Percentiles rank a stretch among this genome's conserved stretches.
Conservation (phyloP, 1,140 invertebrate species). For the Xylocopa sonorina region DNA sequence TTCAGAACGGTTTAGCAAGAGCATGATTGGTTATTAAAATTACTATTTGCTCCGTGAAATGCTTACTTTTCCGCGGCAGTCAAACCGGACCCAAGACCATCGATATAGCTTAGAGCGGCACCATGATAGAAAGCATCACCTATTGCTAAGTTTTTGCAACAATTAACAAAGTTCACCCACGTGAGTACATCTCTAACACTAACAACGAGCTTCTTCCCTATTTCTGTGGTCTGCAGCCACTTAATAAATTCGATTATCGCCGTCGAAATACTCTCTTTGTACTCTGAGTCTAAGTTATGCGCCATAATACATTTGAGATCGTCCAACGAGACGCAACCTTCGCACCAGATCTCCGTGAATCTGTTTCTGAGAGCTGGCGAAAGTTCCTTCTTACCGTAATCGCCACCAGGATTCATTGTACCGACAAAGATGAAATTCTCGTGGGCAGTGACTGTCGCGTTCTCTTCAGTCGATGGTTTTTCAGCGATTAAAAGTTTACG, state of each 20-base stretch:
- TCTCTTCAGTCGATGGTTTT: constrained; percentile 83
- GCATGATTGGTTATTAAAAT: not conserved
- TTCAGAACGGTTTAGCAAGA: not conserved
- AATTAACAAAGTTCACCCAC: constrained; percentile 96
- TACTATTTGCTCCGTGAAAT: not conserved
- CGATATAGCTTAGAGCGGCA: constrained; percentile 94
- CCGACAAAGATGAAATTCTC: constrained; percentile 95
- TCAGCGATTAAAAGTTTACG: constrained; percentile 95
- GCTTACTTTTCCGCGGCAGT: constrained; percentile 84
- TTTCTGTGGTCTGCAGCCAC: constrained; percentile 88
- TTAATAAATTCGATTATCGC: constrained; percentile 90
- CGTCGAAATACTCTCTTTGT: constrained; percentile 84
- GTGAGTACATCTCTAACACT: constrained; percentile 96
- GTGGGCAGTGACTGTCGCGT: constrained; percentile 86
- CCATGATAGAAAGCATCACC: constrained; percentile 92
- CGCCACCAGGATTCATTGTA: constrained; percentile 99
- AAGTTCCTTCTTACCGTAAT: constrained; percentile 99
- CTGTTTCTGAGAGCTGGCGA: constrained; percentile 98
- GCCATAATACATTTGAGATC: constrained; percentile 91
- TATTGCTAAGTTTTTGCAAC: constrained; percentile 78
- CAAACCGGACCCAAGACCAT: constrained; percentile 90
- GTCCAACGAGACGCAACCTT: constrained; percentile 84
- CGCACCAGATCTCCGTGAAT: constrained; percentile 99
- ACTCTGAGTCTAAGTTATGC: constrained; percentile 86
- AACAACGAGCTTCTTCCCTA: constrained; percentile 90